Conservation (phyloP, 2,797 vertebrate species). For the Rhinogobio ventralis region DNA sequence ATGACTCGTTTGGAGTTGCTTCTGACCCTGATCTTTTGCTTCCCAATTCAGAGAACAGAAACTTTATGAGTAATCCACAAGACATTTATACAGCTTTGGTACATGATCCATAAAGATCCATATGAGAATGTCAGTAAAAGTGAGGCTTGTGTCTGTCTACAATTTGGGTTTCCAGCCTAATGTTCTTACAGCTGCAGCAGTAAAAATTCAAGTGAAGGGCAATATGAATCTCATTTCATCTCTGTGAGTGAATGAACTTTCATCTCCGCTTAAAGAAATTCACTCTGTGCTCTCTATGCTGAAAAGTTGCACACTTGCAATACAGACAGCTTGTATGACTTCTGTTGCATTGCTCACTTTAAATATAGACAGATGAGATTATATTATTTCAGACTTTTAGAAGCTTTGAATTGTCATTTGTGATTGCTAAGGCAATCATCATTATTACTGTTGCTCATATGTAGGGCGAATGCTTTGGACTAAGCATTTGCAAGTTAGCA, state of each 20-base stretch:
- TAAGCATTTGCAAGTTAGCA: not conserved
- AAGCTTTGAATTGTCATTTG: not conserved
- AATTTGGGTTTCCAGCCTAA: not conserved
- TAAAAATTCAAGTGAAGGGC: not conserved
- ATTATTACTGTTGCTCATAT: not conserved
- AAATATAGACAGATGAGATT: not conserved
- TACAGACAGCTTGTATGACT: not conserved
- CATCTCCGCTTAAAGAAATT: not conserved
- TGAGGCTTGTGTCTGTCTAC: not conserved
- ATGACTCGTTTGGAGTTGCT: not conserved
- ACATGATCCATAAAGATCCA: constrained; percentile 28
- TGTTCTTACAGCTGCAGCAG: constrained; percentile 24
- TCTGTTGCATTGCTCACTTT: not conserved
- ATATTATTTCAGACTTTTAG: not conserved
- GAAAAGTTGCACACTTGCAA: not conserved
- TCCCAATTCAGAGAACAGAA: not conserved
- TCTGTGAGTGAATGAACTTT: not conserved
- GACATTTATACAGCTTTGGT: constrained; percentile 24
- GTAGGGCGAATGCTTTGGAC: not conserved
- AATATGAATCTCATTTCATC: not conserved
- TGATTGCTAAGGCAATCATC: not conserved
- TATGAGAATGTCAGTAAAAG: constrained; percentile 11
- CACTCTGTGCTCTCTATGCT: not conserved
- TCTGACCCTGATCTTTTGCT: not conserved
- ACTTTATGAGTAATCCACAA: constrained; percentile 30